Evolutionary conservation across 2,888 invertebrate genomes (phyloP), one percentile per base, ranked within the genome.

Genomic region (Ornithoptera priamus): DNA sequence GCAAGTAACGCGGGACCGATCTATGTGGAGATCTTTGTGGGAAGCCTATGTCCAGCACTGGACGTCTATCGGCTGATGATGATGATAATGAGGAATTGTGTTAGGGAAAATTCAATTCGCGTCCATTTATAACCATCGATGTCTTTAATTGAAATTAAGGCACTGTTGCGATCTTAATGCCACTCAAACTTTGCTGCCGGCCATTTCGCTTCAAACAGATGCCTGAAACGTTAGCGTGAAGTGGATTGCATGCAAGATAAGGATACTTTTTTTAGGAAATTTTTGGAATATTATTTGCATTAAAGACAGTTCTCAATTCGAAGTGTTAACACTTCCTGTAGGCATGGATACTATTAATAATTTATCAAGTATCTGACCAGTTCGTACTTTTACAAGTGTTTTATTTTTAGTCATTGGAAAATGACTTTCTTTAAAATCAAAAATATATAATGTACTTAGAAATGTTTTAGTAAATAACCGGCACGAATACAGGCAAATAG

Each of bases 401-500:
- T 8, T 69, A 69, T 69, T 65, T 68, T 69, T 69, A 22, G 30
- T 62, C 22, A 58, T 57, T 57, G 57, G 60, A 22, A 61, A 69
- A 69, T 65, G 65, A 65, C 60, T 57, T 64, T 24, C 36, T 60
- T 65, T 60, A 39, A 39, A 39, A 7, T 7, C 39, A 39, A 39
- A 39, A 39, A 39, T 39, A 7, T 39, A 10, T 39, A 39, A 39
- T 39, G 10, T 39, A 39, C 39, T 39, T 39, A 39, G 39, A 39
- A 39, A 10, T 39, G 8, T 10, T 39, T 39, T 39, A 22, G 36
- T 36, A 36, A 36, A 36, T 36, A 39, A 30, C 39, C 39, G 39
- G 7, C 39, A 39, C 10, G 39, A 67, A 60, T 6, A 7, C 60
- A n/a, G 24, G 42, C 18, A 69, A 69, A 57, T 69, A 65, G 61